Evolutionary conservation across 2,888 invertebrate genomes (phyloP).

Genomic region (Drosophila meridionalis): DNA sequence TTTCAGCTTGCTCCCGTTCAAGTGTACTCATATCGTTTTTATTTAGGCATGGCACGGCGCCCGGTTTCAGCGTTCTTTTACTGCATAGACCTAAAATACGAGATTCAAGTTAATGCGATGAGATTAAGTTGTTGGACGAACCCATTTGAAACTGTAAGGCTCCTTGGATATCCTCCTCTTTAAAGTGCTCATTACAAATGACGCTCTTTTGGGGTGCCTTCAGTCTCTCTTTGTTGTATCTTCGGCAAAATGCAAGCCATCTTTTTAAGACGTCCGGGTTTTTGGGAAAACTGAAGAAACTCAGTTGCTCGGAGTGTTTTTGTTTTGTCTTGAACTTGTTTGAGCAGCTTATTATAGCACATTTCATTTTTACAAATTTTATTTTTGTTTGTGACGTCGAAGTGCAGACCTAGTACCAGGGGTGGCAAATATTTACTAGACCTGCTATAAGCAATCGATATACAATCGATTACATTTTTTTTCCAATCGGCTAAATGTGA

Average conservation of each 20-base stretch:
- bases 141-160: constrained; percentile 64
- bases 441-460: constrained; percentile 26
- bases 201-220: constrained; percentile 39
- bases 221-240: constrained; percentile 39
- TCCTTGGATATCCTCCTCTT: constrained; percentile 65
- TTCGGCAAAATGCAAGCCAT: constrained; percentile 61
- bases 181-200: constrained; percentile 65
- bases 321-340: constrained; percentile 53
- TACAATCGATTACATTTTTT: neutral
- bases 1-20: constrained; percentile 51
- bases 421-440: constrained; percentile 3
- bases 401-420: constrained; percentile 23
- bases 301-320: constrained; percentile 45
- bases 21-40: constrained; percentile 39
- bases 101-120: neutral
- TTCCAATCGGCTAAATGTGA: neutral
- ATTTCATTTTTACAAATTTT: constrained; percentile 58
- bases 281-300: constrained; percentile 66
- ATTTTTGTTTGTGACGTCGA: constrained; percentile 51
- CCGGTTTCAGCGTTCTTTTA: constrained; percentile 55
- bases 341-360: constrained; percentile 55
- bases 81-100: constrained; percentile 53
- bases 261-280: constrained; percentile 37
- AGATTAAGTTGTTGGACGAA: constrained; percentile 20
- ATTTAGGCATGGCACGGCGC: constrained; percentile 67